phyloP scores from a whole-genome alignment of 2,113 vertebrate species.

The Chitala chitala region DNA sequence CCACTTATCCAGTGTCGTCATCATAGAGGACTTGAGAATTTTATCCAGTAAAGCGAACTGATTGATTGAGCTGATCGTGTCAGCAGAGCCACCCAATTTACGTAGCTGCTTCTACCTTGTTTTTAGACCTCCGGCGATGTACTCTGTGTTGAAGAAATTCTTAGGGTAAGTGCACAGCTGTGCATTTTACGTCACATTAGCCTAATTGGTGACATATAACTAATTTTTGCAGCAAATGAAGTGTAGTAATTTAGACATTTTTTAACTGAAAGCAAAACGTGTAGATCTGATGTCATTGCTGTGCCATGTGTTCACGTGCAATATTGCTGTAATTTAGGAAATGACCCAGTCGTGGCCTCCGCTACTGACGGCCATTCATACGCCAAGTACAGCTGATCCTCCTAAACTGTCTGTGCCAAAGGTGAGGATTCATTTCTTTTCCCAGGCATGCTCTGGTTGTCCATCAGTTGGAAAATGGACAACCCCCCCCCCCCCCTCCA shows the following conservation, averaged over 20 bases:
- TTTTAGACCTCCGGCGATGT: conserved; percentile 70
- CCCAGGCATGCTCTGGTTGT: not conserved
- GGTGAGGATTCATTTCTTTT: conserved; percentile 55
- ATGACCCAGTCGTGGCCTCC: conserved; percentile 92
- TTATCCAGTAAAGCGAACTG: not conserved
- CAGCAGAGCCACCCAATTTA: too few species aligned
- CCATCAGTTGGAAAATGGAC: not conserved
- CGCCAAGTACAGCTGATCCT: conserved; percentile 67
- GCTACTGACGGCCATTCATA: conserved; percentile 77
- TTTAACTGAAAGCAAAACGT: too few species aligned
- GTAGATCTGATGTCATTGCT: too few species aligned
- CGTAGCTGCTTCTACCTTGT: not conserved
- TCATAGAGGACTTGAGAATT: too few species aligned
- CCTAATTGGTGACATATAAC: not conserved
- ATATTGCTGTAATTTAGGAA: conserved; percentile 64
- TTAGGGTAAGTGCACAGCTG: conserved; percentile 77
- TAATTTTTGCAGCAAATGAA: too few species aligned
- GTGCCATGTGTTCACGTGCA: not conserved
- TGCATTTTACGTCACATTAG: not conserved
- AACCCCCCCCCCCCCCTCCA: not conserved
- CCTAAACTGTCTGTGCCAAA: conserved; percentile 70
- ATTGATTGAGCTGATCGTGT: not conserved
- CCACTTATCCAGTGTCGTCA: too few species aligned
- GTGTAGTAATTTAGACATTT: too few species aligned
- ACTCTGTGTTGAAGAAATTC: conserved; percentile 82